Conservation (phyloP, 2,888 invertebrate species). For the Tortrix viridana region DNA sequence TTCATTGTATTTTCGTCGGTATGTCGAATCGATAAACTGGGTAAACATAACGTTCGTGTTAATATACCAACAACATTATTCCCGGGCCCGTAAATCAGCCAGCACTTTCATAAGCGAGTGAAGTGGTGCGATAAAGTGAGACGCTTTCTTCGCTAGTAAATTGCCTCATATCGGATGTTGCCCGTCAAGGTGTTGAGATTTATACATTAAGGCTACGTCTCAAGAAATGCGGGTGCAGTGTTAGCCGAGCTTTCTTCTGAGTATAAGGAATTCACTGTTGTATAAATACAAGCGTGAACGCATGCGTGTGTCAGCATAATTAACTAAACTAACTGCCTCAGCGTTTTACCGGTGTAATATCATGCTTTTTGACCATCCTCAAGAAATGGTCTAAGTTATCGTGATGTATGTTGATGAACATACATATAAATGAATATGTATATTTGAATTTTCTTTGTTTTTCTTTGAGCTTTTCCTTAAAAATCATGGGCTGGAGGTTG, state of each 20-base stretch:
- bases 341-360: no score
- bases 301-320: no score
- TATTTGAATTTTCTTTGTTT: no score
- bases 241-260: background rate
- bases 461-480: no score
- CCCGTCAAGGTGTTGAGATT: conserved; percentile 39
- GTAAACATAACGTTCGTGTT: conserved; percentile 31
- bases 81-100: conserved; percentile 47
- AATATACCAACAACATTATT: conserved; percentile 46
- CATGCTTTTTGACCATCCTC: no score
- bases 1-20: background rate
- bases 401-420: no score
- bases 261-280: no score
- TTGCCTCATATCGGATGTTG: conserved; percentile 41
- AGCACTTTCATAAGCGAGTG: conserved; percentile 42
- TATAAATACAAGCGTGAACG: no score
- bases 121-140: conserved; percentile 41
- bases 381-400: no score
- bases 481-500: no score
- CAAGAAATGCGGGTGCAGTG: conserved; percentile 11
- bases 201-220: conserved; percentile 30
- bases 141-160: conserved; percentile 42
- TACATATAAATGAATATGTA: no score
- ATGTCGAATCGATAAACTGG: conserved; percentile 13
- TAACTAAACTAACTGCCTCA: background rate